Base-by-base conservation (phyloP, 2,888 invertebrate species). In the Pandemis corylana region DNA sequence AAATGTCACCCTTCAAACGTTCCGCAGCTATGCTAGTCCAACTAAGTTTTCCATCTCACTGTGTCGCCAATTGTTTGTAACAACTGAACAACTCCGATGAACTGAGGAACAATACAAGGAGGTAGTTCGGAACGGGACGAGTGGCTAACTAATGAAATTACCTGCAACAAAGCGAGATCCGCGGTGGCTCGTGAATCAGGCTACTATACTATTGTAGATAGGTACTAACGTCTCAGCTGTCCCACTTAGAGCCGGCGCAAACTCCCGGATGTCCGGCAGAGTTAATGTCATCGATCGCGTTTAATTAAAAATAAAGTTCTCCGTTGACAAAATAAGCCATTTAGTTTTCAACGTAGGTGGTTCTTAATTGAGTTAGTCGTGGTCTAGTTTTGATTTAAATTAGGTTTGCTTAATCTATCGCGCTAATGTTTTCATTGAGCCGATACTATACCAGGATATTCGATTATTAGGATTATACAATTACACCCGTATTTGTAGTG, bases 131-230 rank as follows among this genome's bases (percentile, higher is more conserved):
- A 44, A 80, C 77, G 79, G 76, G 78, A 71, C 73, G 79, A 80
- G 81, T 79, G 83, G 77, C 82, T 76, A 81, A 79, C 82, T 90
- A 89, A 90, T 90, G 84, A 87, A 89, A 90, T 91, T 89, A 89
- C 85, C 81, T 85, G 84, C 86, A 88, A 90, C 90, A 90, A 90
- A 89, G 88, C 85, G 83, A 70, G 75, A 83, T 85, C 86, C 87
- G 90, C 90, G 90, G 90, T 79, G 79, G 77, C 78, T 78, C 72
- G 75, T 69, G 77, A 77, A 78, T 80, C 72, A 75, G 44, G 4
- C 63, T 56, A 56, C 62, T 67, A 76, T 72, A 65, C 68, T 51
- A 53, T 5, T 46, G 12, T 53, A 15, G 53, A 46, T 53, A 15
- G 53, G n/a, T 53, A 53, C 6, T 53, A 7, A 72, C 65, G 13